Evolutionary conservation across 1,140 invertebrate species (phyloP).

Genomic region (Caerostris extrusa): DNA sequence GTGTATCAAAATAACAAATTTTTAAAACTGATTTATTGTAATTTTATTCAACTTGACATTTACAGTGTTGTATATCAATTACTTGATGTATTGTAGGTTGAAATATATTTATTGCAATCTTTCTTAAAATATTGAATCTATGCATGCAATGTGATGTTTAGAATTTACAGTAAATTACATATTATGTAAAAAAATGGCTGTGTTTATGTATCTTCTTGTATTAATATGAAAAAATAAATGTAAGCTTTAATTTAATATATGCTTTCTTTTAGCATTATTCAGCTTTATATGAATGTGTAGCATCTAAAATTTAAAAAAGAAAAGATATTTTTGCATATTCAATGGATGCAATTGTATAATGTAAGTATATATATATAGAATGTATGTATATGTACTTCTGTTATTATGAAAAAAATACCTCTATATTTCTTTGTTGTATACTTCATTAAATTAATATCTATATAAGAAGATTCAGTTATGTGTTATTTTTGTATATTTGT

Average conservation of each 20-base stretch:
- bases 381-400: background rate
- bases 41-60: no score
- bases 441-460: conserved; percentile 1
- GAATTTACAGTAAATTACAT: background rate
- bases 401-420: background rate
- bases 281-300: background rate
- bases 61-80: no score
- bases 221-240: background rate
- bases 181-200: background rate
- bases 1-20: no score
- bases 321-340: background rate
- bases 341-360: background rate
- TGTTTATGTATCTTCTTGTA: background rate
- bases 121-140: no score
- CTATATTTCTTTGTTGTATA: background rate
- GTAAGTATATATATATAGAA: background rate
- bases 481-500: conserved; percentile 43
- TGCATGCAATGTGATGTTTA: background rate
- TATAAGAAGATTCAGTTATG: background rate
- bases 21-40: no score
- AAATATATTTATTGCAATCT: no score
- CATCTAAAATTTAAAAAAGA: background rate
- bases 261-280: background rate
- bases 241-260: background rate
- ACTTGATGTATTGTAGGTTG: no score